Evolutionary conservation across 1,140 invertebrate genomes (phyloP).

Genomic region (Antheraea mylitta): DNA sequence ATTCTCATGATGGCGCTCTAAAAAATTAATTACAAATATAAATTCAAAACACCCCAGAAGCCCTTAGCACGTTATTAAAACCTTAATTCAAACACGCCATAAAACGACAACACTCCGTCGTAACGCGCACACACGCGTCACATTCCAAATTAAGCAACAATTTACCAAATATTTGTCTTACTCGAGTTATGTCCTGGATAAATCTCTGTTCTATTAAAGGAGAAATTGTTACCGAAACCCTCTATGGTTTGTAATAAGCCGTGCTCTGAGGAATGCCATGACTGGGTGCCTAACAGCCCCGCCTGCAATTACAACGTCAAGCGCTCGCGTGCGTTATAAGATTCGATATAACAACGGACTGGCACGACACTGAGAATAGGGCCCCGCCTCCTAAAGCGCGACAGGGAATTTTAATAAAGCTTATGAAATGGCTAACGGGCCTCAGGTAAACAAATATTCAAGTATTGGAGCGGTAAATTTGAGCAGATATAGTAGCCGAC

Average conservation of each 20-base stretch:
- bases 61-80: background rate
- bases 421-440: constrained; percentile 28
- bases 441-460: constrained; percentile 20
- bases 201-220: constrained; percentile 21
- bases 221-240: constrained; percentile 16
- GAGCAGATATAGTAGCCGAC: constrained; percentile 12
- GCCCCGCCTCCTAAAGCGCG: constrained; percentile 29
- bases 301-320: constrained; percentile 53
- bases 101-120: background rate
- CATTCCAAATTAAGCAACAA: constrained; percentile 23
- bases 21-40: background rate
- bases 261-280: constrained; percentile 34
- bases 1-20: too few species aligned
- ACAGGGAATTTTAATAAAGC: constrained; percentile 39
- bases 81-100: constrained; percentile 3
- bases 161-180: constrained; percentile 25
- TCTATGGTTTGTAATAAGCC: constrained; percentile 23
- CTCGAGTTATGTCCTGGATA: constrained; percentile 12
- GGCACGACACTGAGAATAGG: constrained; percentile 35
- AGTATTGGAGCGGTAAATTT: constrained; percentile 19
- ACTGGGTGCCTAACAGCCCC: constrained; percentile 34
- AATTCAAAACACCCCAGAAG: background rate
- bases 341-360: constrained; percentile 35
- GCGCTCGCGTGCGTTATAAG: constrained; percentile 48
- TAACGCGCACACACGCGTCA: constrained; percentile 7